Evolutionary conservation across 2,113 vertebrate genomes (phyloP).

Genomic region (Amazona vittata): DNA sequence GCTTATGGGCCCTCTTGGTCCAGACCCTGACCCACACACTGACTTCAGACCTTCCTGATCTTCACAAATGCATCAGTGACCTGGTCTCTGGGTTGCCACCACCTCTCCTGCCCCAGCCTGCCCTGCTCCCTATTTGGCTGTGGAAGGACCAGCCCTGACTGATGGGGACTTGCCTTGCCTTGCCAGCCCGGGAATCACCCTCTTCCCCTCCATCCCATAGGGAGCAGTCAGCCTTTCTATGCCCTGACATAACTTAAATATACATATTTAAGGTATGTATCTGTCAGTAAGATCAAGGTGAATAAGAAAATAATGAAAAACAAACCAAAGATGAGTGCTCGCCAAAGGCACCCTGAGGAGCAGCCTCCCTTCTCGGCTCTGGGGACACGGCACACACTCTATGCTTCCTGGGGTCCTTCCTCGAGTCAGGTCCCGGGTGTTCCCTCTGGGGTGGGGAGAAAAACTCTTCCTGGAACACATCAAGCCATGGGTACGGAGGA

Average conservation of each 20-base stretch:
- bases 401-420: not conserved
- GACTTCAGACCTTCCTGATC: not conserved
- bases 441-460: not conserved
- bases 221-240: not conserved
- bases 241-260: not conserved
- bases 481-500: not conserved
- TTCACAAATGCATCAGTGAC: not conserved
- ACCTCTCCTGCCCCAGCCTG: not conserved
- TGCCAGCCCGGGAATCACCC: fast-evolving
- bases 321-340: not conserved
- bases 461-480: not conserved
- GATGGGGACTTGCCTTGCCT: not conserved
- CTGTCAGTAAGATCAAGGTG: not conserved
- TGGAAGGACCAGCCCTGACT: not conserved
- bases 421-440: not conserved
- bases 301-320: not conserved
- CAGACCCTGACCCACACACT: not conserved
- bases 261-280: not conserved
- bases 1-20: not conserved
- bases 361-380: not conserved
- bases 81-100: not conserved
- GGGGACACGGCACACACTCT: not conserved
- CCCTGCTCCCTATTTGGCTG: not conserved
- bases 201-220: not conserved
- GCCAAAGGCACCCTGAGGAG: not conserved